phyloP scores from a whole-genome alignment of 2,888 invertebrate species.

The Tubulanus polymorphus region DNA sequence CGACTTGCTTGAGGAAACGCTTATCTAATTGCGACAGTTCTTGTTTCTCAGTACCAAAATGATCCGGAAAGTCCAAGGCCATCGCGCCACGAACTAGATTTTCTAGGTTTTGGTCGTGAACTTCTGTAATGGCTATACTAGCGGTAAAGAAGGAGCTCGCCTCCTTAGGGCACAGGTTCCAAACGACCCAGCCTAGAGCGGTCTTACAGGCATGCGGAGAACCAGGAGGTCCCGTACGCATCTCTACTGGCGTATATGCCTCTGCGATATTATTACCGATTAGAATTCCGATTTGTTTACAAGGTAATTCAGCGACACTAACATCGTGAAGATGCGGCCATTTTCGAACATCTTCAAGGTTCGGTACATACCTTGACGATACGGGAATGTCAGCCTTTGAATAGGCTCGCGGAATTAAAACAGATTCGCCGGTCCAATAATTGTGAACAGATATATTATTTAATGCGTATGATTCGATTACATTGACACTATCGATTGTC shows the following conservation, averaged over 20 bases:
- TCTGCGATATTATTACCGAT: constrained; percentile 17
- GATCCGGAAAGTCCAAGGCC: neutral
- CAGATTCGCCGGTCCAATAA: neutral
- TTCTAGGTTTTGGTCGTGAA: no score
- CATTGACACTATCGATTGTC: constrained; percentile 3
- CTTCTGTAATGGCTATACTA: no score
- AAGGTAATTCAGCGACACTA: constrained; percentile 1
- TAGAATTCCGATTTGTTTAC: constrained; percentile 11
- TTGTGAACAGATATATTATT: constrained; percentile 8
- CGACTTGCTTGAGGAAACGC: constrained; percentile 3
- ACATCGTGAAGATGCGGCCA: constrained; percentile 17
- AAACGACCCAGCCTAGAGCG: constrained; percentile 15
- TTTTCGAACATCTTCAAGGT: constrained; percentile 8
- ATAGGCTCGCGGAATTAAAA: constrained; percentile 12
- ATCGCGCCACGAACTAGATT: neutral
- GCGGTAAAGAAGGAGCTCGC: no score
- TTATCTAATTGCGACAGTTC: constrained; percentile 9
- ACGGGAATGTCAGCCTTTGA: constrained; percentile 15
- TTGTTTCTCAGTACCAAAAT: neutral
- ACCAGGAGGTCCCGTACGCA: constrained; percentile 15
- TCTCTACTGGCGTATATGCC: constrained; percentile 15
- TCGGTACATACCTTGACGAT: constrained; percentile 12
- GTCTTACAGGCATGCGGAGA: constrained; percentile 17
- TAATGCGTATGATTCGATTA: constrained; percentile 6
- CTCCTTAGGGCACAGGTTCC: no score